Percentiles rank a stretch among this genome's conserved stretches.
Conservation (phyloP, 2,888 invertebrate species). For the Rhagium mordax region DNA sequence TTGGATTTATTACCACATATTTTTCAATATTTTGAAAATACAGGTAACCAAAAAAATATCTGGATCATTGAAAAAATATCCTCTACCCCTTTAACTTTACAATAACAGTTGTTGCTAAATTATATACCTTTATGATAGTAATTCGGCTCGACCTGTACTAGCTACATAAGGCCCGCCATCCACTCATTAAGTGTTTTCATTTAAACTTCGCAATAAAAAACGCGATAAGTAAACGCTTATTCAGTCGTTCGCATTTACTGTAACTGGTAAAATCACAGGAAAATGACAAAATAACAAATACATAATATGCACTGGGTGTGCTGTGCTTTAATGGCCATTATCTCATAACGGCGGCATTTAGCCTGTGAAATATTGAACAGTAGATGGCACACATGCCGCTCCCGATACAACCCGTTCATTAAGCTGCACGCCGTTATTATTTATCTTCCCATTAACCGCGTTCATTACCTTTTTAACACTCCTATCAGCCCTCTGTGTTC, state of each 20-base stretch:
- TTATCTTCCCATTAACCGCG: conserved; percentile 62
- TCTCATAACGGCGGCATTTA: conserved; percentile 67
- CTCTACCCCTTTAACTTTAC: too few relatives aligned
- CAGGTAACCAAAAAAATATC: too few relatives aligned
- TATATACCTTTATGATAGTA: too few relatives aligned
- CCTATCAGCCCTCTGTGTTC: conserved; percentile 51
- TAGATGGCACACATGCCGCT: conserved; percentile 64
- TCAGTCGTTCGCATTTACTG: conserved; percentile 53
- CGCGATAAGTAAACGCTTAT: conserved; percentile 49
- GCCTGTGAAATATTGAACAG: conserved; percentile 66
- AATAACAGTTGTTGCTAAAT: too few relatives aligned
- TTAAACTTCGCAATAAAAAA: not conserved
- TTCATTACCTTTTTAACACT: conserved; percentile 63
- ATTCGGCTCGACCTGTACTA: not conserved
- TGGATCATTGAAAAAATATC: too few relatives aligned
- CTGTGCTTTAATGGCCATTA: conserved; percentile 67
- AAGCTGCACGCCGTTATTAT: conserved; percentile 64
- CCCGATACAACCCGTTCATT: conserved; percentile 62
- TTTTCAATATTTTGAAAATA: too few relatives aligned
- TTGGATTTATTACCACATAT: too few relatives aligned
- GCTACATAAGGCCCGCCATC: not conserved
- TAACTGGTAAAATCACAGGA: conserved; percentile 49
- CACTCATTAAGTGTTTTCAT: not conserved
- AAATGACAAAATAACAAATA: conserved; percentile 65
- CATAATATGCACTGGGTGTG: conserved; percentile 63